Percentiles rank a stretch among this genome's conserved stretches.
These are phyloP conservation scores for Leptura quadrifasciata DNA, from an alignment of 2,888 invertebrate species.

Conservation along the genomic window DNA sequence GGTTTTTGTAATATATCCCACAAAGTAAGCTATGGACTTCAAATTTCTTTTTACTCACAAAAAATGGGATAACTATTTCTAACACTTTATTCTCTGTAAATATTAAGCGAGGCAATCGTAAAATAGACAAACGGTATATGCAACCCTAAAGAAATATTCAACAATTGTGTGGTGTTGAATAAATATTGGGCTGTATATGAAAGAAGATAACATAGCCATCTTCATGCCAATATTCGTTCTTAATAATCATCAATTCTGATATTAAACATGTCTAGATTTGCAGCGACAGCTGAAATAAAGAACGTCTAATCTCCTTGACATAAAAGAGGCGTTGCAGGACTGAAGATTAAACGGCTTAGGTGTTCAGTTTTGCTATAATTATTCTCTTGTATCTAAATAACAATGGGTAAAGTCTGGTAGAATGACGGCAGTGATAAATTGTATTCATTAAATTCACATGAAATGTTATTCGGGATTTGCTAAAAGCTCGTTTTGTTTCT, in stretches of 20 bases:
- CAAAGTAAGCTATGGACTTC: too few relatives aligned
- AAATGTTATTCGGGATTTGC: slow-evolving; percentile 17
- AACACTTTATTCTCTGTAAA: too few relatives aligned
- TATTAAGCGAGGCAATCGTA: too few relatives aligned
- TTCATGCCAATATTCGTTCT: neutral
- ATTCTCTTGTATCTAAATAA: slow-evolving; percentile 11
- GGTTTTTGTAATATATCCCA: too few relatives aligned
- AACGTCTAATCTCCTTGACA: neutral
- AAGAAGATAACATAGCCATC: neutral
- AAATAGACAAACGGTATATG: too few relatives aligned
- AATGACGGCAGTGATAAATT: slow-evolving; percentile 22
- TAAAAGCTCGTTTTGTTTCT: slow-evolving; percentile 20
- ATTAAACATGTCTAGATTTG: neutral
- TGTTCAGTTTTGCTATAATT: slow-evolving; percentile 14
- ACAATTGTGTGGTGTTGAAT: too few relatives aligned
- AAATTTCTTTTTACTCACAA: too few relatives aligned
- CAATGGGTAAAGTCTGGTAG: slow-evolving; percentile 15
- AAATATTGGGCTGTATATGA: too few relatives aligned
- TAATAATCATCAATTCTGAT: neutral
- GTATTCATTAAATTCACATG: slow-evolving; percentile 15
- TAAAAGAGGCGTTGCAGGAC: neutral
- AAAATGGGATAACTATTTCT: too few relatives aligned
- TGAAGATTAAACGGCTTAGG: slow-evolving; percentile 10
- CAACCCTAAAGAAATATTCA: too few relatives aligned
- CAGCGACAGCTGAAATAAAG: slow-evolving; percentile 13